Conservation (phyloP, 2,113 vertebrate species). For the Tachycineta bicolor region DNA sequence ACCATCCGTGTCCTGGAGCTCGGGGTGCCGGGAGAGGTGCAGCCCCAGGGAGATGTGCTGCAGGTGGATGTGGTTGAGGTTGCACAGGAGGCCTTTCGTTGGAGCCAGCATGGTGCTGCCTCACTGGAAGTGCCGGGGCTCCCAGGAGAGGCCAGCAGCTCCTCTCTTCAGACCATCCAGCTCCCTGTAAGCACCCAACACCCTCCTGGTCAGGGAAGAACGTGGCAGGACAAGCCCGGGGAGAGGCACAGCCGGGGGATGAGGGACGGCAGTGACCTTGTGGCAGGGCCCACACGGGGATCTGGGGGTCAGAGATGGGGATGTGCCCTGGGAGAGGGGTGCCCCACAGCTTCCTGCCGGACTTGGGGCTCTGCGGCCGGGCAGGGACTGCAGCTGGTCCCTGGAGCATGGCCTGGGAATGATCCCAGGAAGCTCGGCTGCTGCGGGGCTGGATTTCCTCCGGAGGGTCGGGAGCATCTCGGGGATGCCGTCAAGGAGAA, state of each 20-base stretch:
- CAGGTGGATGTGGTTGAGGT: conserved; percentile 81
- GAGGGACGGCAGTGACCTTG: neutral
- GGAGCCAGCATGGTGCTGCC: conserved; percentile 74
- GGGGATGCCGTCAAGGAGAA: neutral
- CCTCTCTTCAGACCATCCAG: conserved; percentile 11
- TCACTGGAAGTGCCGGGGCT: neutral
- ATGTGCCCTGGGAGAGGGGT: neutral
- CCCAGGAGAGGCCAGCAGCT: neutral
- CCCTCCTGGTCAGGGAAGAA: neutral
- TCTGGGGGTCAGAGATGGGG: rapidly evolving
- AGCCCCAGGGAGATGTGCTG: conserved; percentile 81
- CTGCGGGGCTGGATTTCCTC: neutral
- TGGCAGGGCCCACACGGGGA: rapidly evolving
- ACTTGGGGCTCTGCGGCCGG: rapidly evolving
- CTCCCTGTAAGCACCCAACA: neutral
- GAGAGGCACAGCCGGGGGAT: rapidly evolving
- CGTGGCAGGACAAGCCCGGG: neutral
- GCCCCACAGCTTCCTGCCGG: neutral
- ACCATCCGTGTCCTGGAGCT: conserved; percentile 69
- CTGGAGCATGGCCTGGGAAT: neutral
- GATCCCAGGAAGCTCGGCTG: neutral
- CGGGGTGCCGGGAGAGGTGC: conserved; percentile 72
- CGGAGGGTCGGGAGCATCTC: neutral
- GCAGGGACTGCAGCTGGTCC: neutral
- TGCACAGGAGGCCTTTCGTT: conserved; percentile 77